Evolutionary conservation across 2,888 invertebrate species (phyloP).

Genomic region (Chaetogeoica ovagalla): DNA sequence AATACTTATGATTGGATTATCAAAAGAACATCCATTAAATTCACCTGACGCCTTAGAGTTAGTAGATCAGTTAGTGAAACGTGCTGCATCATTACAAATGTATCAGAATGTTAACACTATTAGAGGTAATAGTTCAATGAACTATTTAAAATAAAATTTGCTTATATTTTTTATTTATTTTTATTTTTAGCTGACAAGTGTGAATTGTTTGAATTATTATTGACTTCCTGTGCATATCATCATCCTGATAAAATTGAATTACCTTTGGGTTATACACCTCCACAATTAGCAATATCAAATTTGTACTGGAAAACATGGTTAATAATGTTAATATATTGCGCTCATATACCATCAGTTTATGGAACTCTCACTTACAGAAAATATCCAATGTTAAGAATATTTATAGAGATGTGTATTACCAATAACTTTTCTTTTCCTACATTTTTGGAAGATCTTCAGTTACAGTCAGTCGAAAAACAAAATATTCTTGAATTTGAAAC

Average conservation of each 20-base stretch:
- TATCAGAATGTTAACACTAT: conserved; percentile 70
- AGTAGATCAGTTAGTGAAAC: conserved; percentile 78
- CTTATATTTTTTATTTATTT: background rate
- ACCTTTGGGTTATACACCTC: conserved; percentile 78
- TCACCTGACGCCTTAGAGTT: conserved; percentile 85
- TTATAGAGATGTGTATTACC: conserved; percentile 97
- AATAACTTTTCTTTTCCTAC: conserved; percentile 77
- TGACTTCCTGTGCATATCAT: conserved; percentile 87
- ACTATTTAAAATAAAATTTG: background rate
- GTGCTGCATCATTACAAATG: conserved; percentile 77
- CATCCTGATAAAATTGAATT: conserved; percentile 90
- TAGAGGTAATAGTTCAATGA: conserved; percentile 39
- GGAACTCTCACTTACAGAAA: conserved; percentile 85
- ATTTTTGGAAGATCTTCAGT: conserved; percentile 69
- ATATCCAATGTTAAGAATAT: conserved; percentile 84
- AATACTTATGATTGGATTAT: conserved; percentile 79
- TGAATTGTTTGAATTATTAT: conserved; percentile 85
- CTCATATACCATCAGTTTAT: conserved; percentile 88
- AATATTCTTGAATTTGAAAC: conserved; percentile 86
- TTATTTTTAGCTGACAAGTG: conserved; percentile 68
- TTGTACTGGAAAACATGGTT: conserved; percentile 95
- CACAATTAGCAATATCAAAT: conserved; percentile 85
- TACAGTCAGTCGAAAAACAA: conserved; percentile 73
- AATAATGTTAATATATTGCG: conserved; percentile 81
- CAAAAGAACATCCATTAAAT: conserved; percentile 78